These are phyloP conservation scores for Alauda arvensis DNA, from an alignment of 2,797 vertebrate species.

Conservation along the genomic window DNA sequence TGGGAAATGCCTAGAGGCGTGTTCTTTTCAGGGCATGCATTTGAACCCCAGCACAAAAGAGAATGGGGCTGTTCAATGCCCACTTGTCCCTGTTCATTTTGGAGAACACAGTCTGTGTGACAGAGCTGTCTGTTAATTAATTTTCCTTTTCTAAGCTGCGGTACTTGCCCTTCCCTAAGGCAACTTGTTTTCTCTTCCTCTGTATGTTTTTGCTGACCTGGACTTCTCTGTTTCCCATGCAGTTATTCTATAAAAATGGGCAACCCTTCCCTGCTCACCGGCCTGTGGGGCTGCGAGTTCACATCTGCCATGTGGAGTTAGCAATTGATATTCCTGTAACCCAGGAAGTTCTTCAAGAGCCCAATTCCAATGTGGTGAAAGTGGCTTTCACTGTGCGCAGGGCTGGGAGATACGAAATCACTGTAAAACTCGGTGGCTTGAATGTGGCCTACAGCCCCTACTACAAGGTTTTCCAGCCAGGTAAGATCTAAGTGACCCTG, in stretches of 20 bases:
- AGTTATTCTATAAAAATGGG: slow-evolving; percentile 97
- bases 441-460: slow-evolving; percentile 97
- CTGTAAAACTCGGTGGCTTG: slow-evolving; percentile 91
- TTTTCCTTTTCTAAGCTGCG: background rate
- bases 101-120: background rate
- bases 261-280: slow-evolving; percentile 92
- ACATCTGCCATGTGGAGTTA: slow-evolving; percentile 93
- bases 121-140: background rate
- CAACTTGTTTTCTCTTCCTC: background rate
- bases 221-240: slow-evolving; percentile 30
- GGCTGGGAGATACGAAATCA: slow-evolving; percentile 93
- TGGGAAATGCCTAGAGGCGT: background rate
- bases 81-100: background rate
- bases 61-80: background rate
- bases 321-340: slow-evolving; percentile 95
- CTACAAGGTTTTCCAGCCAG: slow-evolving; percentile 96
- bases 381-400: slow-evolving; percentile 95
- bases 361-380: slow-evolving; percentile 92
- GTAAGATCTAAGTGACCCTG: slow-evolving; percentile 64
- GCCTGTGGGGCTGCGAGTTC: slow-evolving; percentile 89
- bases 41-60: slow-evolving; percentile 2
- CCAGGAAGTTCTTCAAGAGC: slow-evolving; percentile 92
- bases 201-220: background rate
- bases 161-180: background rate
- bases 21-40: background rate